Percentiles rank a stretch among this genome's conserved stretches.
These are phyloP conservation scores for Athalia circularis DNA, from an alignment of 2,888 invertebrate genomes.

Conservation along the genomic window DNA sequence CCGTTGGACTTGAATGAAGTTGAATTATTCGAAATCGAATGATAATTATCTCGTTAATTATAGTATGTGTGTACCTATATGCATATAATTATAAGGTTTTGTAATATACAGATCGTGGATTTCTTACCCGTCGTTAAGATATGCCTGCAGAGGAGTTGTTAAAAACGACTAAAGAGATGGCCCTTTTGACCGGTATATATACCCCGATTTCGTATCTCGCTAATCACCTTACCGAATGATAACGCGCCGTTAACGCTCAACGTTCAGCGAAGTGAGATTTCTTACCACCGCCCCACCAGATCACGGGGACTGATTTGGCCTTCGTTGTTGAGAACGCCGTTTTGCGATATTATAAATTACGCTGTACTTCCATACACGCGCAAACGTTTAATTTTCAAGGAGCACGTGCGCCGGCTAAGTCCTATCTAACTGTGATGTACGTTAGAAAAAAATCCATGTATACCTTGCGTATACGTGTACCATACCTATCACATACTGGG, in stretches of 20 bases:
- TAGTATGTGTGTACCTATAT: not conserved
- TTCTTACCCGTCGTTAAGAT: conserved; percentile 22
- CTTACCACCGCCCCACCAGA: conserved; percentile 7
- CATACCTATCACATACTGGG: no score
- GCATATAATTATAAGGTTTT: not conserved
- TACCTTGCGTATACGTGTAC: no score
- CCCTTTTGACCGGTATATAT: conserved; percentile 39
- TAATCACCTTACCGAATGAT: conserved; percentile 33
- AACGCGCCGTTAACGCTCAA: conserved; percentile 42
- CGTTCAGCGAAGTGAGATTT: conserved; percentile 31
- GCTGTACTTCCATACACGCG: not conserved
- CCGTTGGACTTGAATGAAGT: no score
- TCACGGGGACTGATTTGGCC: conserved; percentile 4
- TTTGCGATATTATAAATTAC: conserved; percentile 27
- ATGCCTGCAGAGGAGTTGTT: not conserved
- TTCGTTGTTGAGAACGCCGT: conserved; percentile 36
- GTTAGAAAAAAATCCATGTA: no score
- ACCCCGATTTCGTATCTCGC: conserved; percentile 38
- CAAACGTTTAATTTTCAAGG: no score
- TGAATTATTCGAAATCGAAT: not conserved
- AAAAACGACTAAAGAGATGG: conserved; percentile 25
- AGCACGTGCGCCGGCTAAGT: no score
- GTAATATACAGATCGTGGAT: no score
- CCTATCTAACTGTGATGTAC: no score
- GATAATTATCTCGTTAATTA: not conserved